These are phyloP conservation scores for Pelecanoides urinatrix DNA, from an alignment of 2,113 vertebrate species.

Conservation along the genomic window DNA sequence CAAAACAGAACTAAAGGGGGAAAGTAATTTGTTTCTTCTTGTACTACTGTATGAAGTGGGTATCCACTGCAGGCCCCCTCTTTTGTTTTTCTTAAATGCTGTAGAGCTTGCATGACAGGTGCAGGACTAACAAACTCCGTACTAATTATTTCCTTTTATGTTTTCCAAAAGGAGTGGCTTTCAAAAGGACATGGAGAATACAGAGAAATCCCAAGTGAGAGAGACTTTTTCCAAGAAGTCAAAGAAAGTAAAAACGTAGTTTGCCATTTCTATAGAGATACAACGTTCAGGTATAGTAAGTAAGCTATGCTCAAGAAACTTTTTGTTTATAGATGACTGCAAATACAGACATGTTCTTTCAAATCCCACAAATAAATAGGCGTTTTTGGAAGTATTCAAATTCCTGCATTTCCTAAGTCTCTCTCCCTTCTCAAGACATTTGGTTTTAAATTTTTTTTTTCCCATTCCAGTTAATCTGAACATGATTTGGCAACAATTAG, in stretches of 20 bases:
- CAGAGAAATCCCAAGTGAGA: conserved; percentile 91
- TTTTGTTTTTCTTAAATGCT: neutral
- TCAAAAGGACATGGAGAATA: conserved; percentile 97
- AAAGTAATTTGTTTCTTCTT: neutral
- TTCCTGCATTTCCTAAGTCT: neutral
- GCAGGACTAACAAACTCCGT: neutral
- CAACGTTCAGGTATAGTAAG: conserved; percentile 87
- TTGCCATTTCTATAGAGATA: conserved; percentile 96
- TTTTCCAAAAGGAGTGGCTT: conserved; percentile 87
- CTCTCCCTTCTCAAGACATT: neutral
- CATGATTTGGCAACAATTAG: neutral
- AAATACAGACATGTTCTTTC: neutral
- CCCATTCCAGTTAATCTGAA: neutral
- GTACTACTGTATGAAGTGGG: neutral
- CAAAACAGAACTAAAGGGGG: neutral
- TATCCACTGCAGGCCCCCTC: neutral
- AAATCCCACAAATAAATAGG: neutral
- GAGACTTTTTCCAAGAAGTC: conserved; percentile 94
- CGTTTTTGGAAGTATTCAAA: neutral
- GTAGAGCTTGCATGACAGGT: neutral
- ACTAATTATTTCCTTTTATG: conserved; percentile 26
- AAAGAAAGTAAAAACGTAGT: conserved; percentile 96
- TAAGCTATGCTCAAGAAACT: neutral
- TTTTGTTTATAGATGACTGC: neutral
- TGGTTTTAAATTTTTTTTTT: neutral